Percentiles rank a stretch among this genome's conserved stretches.
Conservation (phyloP, 2,888 invertebrate species). For the Calliopum simillimum region DNA sequence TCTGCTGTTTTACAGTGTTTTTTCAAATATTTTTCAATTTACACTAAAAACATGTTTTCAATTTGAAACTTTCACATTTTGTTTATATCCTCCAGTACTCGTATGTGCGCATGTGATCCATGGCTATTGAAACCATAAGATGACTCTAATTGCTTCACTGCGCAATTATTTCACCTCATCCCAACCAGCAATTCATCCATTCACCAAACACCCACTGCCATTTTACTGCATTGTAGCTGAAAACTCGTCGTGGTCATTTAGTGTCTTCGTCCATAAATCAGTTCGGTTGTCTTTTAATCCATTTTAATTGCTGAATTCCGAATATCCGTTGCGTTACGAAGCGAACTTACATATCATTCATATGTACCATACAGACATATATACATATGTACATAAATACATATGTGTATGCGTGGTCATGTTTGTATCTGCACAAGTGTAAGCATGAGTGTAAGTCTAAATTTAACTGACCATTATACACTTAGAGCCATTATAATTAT, state of each 20-base stretch:
- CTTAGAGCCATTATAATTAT: slow-evolving; percentile 44
- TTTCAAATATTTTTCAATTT: slow-evolving; percentile 33
- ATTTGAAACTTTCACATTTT: slow-evolving; percentile 28
- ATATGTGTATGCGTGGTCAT: background rate
- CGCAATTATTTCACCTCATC: slow-evolving; percentile 60
- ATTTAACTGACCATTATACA: slow-evolving; percentile 30
- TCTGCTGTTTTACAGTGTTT: slow-evolving; percentile 17
- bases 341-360: too few species aligned
- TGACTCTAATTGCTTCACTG: slow-evolving; percentile 65
- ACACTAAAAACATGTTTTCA: slow-evolving; percentile 31
- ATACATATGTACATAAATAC: background rate
- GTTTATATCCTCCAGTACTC: background rate
- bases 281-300: slow-evolving; percentile 51
- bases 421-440: slow-evolving; percentile 3
- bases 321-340: slow-evolving; percentile 19
- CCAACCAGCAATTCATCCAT: slow-evolving; percentile 21
- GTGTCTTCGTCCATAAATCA: slow-evolving; percentile 63
- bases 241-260: slow-evolving; percentile 58
- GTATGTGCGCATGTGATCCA: background rate
- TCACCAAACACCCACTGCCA: slow-evolving; percentile 30
- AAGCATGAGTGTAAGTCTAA: background rate
- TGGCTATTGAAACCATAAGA: slow-evolving; percentile 49
- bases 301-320: slow-evolving; percentile 48
- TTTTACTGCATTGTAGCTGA: slow-evolving; percentile 32
- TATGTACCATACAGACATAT: background rate